These are phyloP conservation scores for Zosterops japonicus DNA, from an alignment of 2,113 vertebrate species.

Conservation along the genomic window DNA sequence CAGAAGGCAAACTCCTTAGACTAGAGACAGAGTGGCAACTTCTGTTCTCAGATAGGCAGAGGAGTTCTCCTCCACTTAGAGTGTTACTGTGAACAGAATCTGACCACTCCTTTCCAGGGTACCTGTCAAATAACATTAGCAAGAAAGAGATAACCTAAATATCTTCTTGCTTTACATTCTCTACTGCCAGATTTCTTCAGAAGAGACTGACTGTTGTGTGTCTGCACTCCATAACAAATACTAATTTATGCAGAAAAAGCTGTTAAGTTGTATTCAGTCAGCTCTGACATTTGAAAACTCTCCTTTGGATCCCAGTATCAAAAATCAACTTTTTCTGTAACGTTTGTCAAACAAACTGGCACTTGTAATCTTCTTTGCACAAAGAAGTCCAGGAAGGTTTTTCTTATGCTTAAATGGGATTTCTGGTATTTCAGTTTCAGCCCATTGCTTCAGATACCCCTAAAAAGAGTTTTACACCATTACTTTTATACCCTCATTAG, in stretches of 20 bases:
- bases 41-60: neutral
- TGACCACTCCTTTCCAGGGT: neutral
- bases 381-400: neutral
- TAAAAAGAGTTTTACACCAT: neutral
- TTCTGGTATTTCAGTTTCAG: neutral
- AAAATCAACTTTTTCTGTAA: neutral
- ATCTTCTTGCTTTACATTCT: neutral
- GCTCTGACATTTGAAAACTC: neutral
- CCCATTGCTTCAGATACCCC: neutral
- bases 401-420: neutral
- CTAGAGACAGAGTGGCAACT: neutral
- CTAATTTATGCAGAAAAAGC: neutral
- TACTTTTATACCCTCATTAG: neutral
- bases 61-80: neutral
- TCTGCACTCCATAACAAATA: neutral
- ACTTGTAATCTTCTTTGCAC: neutral
- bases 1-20: neutral
- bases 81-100: neutral
- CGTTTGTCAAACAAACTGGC: neutral
- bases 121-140: neutral
- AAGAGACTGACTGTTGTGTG: neutral
- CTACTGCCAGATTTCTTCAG: neutral
- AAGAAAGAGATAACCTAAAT: neutral
- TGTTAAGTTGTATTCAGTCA: neutral
- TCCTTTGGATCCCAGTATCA: neutral